Percentiles rank a stretch among this genome's conserved stretches.
Conservation (phyloP, 2,797 vertebrate genomes). For the Cyclopterus lumpus region DNA sequence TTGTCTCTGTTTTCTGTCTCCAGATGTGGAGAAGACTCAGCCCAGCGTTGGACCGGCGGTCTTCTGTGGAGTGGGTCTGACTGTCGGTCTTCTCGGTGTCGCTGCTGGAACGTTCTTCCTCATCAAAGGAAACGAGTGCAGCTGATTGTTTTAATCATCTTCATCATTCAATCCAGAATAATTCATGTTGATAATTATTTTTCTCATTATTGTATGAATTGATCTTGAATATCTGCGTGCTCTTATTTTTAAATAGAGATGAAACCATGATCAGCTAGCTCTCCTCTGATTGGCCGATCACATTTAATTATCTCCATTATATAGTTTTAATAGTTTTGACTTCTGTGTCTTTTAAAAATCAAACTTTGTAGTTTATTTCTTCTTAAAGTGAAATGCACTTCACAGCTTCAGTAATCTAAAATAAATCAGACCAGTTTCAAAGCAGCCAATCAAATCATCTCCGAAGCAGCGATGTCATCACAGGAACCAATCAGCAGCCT, state of each 20-base stretch:
- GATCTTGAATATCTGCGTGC: neutral
- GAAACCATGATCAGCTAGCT: too few species aligned
- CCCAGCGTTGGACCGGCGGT: slow-evolving; percentile 36
- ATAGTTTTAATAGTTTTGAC: too few species aligned
- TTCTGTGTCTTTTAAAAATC: neutral
- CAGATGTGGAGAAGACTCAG: too few species aligned
- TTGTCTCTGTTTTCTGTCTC: too few species aligned
- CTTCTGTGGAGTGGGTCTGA: slow-evolving; percentile 64
- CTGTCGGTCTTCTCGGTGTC: slow-evolving; percentile 58
- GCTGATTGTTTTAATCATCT: slow-evolving; percentile 31
- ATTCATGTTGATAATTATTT: neutral
- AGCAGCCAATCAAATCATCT: too few species aligned
- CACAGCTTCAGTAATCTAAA: neutral
- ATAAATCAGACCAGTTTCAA: too few species aligned
- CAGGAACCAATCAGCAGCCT: too few species aligned
- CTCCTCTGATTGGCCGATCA: neutral
- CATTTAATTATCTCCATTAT: too few species aligned
- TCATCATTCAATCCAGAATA: neutral
- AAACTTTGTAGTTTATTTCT: neutral
- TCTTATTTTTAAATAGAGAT: neutral
- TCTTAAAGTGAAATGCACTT: too few species aligned
- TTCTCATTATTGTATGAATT: neutral
- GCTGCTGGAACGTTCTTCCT: slow-evolving; percentile 63
- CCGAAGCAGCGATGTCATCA: too few species aligned
- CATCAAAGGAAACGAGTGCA: slow-evolving; percentile 65